Percentiles rank a stretch among this genome's conserved stretches.
These are phyloP conservation scores for Acronicta alni DNA, from an alignment of 2,888 invertebrate species.

Conservation along the genomic window DNA sequence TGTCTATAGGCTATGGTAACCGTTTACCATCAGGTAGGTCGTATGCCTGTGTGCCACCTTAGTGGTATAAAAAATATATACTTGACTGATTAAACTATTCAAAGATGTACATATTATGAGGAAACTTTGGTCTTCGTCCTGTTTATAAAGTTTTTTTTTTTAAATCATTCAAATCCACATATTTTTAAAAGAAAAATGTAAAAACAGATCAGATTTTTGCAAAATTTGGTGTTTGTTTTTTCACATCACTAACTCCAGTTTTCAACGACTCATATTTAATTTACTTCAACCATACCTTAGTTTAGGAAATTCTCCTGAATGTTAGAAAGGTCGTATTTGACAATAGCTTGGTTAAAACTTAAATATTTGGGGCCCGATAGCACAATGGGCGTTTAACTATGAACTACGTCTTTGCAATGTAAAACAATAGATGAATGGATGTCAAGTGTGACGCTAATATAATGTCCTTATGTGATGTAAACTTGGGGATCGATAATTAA, in stretches of 20 bases:
- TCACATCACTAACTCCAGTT: slow-evolving; percentile 33
- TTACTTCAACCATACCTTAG: slow-evolving; percentile 35
- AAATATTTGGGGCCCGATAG: slow-evolving; percentile 37
- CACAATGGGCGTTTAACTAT: slow-evolving; percentile 46
- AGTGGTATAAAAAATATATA: too few species aligned
- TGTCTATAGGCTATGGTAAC: too few species aligned
- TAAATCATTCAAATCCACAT: too few species aligned
- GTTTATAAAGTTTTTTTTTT: too few species aligned
- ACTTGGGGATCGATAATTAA: not conserved
- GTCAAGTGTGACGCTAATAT: slow-evolving; percentile 6
- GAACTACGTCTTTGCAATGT: slow-evolving; percentile 25
- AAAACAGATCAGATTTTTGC: too few species aligned
- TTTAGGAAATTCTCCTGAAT: slow-evolving; percentile 27
- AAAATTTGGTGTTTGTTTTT: too few species aligned
- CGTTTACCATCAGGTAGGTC: too few species aligned
- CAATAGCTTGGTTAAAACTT: slow-evolving; percentile 41
- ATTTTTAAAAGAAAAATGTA: too few species aligned
- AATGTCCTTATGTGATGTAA: not conserved
- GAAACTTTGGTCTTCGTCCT: too few species aligned
- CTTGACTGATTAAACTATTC: too few species aligned
- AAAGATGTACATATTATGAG: too few species aligned
- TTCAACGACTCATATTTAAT: slow-evolving; percentile 52
- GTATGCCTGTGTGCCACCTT: too few species aligned
- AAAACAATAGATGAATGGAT: slow-evolving; percentile 30
- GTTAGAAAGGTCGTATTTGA: slow-evolving; percentile 34